Base-by-base conservation (phyloP, 2,113 vertebrate species). In the Chrysochloris asiatica region DNA sequence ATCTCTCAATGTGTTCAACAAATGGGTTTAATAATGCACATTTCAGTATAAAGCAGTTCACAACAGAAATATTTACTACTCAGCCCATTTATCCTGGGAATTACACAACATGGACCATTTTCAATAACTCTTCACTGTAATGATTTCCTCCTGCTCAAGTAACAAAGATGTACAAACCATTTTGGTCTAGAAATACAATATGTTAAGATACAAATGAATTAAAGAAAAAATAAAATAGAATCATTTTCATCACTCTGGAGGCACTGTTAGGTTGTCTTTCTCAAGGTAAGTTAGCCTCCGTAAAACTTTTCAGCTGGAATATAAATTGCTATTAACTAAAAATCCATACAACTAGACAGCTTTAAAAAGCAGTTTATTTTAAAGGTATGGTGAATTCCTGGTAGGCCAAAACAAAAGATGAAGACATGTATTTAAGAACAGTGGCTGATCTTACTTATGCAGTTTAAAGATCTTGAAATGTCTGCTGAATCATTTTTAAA, bases 91-190 rank as follows among this genome's bases (percentile, higher is more conserved):
- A 94, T 95, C 94, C 90, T 93, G 92, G 95, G 95, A 96, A 96
- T 97, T 97, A 95, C 83, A 96, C 94, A 97, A 94, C 92, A 94
- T 90, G 89, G 95, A 95, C 88, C 88, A 97, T 95, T 95, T 96
- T 97, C 96, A 96, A 96, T 96, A 96, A 95, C 79, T 96, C 95
- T 95, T 95, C 93, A 91, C 92, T 95, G 88, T 96, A 96, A 96
- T 95, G 94, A 95, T 86, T 97, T 96, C 96, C 95, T 96, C 94
- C 95, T 96, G 95, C 94, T 96, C 83, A 88, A 81, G 80, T 76
- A 90, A 92, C 65, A 94, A 80, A 90, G 92, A 97, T 83, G 88
- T 83, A 63, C 43, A 75, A 92, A 77, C 92, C 30, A 73, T 86
- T 94, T 95, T 95, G 59, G 59, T 95, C 72, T 50, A 88, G 76